Percentiles rank a stretch among this genome's conserved stretches.
These are phyloP conservation scores for Baryphthengus martii DNA, from an alignment of 2,113 vertebrate genomes.

Conservation along the genomic window DNA sequence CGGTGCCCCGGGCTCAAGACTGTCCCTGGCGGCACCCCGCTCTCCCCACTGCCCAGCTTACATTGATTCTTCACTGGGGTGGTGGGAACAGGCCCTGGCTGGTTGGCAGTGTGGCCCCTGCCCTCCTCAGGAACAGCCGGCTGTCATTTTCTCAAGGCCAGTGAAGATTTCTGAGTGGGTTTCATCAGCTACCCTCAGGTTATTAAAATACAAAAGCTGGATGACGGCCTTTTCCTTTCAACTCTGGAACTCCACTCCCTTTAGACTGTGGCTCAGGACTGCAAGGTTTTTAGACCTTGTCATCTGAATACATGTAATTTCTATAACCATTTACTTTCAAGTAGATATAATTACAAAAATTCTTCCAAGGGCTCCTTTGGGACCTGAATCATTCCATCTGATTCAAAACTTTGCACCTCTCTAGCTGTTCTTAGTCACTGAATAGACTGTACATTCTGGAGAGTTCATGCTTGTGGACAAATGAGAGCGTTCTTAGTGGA, in stretches of 20 bases:
- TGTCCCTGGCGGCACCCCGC: too few species aligned
- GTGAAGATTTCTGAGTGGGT: neutral
- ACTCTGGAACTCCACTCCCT: neutral
- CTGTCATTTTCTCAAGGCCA: neutral
- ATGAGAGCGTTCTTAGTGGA: neutral
- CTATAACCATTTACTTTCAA: neutral
- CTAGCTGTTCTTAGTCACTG: neutral
- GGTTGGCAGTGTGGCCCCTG: neutral
- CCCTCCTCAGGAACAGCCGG: neutral
- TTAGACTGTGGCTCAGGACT: neutral
- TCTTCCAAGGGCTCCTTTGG: neutral
- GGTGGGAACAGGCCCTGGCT: neutral
- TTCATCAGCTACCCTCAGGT: neutral
- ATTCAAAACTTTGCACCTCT: neutral
- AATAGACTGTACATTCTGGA: neutral
- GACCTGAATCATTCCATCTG: neutral
- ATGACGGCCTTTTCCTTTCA: neutral
- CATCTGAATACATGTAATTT: neutral
- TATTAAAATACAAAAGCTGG: neutral
- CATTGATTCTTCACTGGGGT: neutral
- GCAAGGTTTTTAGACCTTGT: neutral
- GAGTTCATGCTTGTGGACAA: neutral
- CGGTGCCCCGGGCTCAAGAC: neutral
- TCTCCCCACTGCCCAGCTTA: neutral
- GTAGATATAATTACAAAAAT: neutral